Evolutionary conservation across 2,797 vertebrate species (phyloP).

Genomic region (Gobio occitaniae): DNA sequence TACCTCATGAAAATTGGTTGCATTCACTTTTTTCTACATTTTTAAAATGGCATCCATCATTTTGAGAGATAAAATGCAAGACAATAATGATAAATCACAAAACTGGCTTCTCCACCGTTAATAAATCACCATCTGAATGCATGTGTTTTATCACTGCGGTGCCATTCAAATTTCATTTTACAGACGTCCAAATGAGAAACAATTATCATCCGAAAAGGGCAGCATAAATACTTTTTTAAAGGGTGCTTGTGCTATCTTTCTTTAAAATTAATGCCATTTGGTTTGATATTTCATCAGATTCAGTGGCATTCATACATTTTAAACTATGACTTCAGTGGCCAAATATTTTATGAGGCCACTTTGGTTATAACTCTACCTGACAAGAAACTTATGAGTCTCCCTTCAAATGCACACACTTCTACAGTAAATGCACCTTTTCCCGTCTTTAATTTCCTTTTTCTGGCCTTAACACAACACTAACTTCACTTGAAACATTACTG

Average conservation of each 20-base stretch:
- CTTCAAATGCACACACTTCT: not conserved
- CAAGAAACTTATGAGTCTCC: not conserved
- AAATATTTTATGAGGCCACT: slow-evolving; percentile 11
- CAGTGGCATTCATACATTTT: not conserved
- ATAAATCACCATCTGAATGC: too few relatives aligned
- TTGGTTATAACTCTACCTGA: not conserved
- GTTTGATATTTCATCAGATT: not conserved
- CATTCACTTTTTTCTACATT: too few relatives aligned
- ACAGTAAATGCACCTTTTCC: not conserved
- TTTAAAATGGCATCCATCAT: too few relatives aligned
- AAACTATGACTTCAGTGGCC: not conserved
- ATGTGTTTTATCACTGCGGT: not conserved
- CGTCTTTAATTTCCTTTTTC: not conserved
- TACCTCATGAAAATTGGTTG: too few relatives aligned
- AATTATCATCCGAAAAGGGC: not conserved
- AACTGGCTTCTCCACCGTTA: too few relatives aligned
- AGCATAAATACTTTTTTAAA: not conserved
- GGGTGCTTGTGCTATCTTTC: not conserved
- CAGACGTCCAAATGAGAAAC: not conserved
- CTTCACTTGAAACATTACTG: slow-evolving; percentile 6
- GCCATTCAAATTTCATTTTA: not conserved
- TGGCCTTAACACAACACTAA: not conserved
- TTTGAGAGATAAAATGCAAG: too few relatives aligned
- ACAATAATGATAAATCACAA: too few relatives aligned
- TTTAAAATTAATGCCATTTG: not conserved